A percentile compares a stretch with the other conserved stretches of the same genome.
phyloP scores from a whole-genome alignment of 1,140 invertebrate species.

The Araneus ventricosus region DNA sequence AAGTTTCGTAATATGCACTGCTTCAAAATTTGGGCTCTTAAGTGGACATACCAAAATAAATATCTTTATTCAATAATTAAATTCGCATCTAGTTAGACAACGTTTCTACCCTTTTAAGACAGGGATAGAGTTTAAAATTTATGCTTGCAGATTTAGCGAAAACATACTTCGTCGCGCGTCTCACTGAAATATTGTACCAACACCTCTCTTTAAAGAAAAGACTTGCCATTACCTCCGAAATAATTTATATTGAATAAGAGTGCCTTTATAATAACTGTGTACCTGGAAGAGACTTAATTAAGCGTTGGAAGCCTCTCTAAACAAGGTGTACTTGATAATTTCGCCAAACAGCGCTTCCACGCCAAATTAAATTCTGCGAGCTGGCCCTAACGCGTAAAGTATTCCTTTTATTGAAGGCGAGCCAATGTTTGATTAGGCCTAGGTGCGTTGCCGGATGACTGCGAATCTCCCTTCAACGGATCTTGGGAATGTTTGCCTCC shows the following conservation, averaged over 20 bases:
- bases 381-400: conserved; percentile 8
- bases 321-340: conserved; percentile 44
- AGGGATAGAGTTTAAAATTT: too few species aligned
- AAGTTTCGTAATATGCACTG: too few species aligned
- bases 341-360: conserved; percentile 64
- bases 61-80: too few species aligned
- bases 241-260: conserved; percentile 19
- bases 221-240: conserved; percentile 12
- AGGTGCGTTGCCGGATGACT: conserved; percentile 41
- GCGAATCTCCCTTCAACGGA: conserved; percentile 11
- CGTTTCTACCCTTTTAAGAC: too few species aligned
- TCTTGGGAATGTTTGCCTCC: conserved; percentile 64
- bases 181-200: too few species aligned
- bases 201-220: not conserved
- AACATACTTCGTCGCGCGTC: too few species aligned
- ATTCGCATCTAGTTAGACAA: too few species aligned
- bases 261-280: not conserved
- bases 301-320: conserved; percentile 34
- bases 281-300: conserved; percentile 41
- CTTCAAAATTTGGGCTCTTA: too few species aligned
- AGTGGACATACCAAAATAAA: too few species aligned
- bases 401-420: conserved; percentile 16
- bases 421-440: conserved; percentile 65
- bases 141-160: too few species aligned
- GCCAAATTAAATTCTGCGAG: conserved; percentile 66